These are phyloP conservation scores for Leptopilina drosophilae DNA, from an alignment of 2,888 invertebrate species.

Conservation along the genomic window DNA sequence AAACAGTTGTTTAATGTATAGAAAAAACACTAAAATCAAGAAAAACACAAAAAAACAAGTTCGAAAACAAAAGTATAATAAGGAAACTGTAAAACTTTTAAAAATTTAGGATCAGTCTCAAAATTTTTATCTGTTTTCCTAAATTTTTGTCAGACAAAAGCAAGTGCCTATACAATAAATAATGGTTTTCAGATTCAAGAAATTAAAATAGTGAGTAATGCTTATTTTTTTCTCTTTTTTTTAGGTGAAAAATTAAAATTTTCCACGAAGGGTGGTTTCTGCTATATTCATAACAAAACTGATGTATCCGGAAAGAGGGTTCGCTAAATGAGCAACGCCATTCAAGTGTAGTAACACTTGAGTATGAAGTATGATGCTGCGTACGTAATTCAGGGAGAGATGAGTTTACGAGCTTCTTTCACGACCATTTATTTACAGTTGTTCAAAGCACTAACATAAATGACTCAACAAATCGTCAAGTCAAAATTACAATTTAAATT, in stretches of 20 bases:
- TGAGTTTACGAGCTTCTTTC: constrained; percentile 45
- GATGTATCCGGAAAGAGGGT: constrained; percentile 28
- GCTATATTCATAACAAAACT: not conserved
- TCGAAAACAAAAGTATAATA: no score
- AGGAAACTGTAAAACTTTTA: no score
- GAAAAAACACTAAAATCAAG: no score
- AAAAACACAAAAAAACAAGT: no score
- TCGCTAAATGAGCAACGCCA: constrained; percentile 27
- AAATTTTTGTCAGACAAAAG: not conserved
- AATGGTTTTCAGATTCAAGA: no score
- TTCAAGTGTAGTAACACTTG: constrained; percentile 17
- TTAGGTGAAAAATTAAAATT: not conserved
- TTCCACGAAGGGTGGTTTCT: not conserved
- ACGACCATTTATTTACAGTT: constrained; percentile 37
- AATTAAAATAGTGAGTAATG: no score
- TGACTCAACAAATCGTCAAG: constrained; percentile 1
- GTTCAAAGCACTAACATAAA: not conserved
- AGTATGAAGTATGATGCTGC: constrained; percentile 29
- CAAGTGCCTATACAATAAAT: no score
- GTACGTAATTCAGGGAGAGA: constrained; percentile 41
- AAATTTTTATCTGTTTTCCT: not conserved
- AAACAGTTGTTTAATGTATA: no score
- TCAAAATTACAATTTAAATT: constrained; percentile 2
- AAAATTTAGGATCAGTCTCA: constrained; percentile 20
- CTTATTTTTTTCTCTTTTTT: no score